phyloP scores from a whole-genome alignment of 1,140 invertebrate species.

The Microplitis demolitor region DNA sequence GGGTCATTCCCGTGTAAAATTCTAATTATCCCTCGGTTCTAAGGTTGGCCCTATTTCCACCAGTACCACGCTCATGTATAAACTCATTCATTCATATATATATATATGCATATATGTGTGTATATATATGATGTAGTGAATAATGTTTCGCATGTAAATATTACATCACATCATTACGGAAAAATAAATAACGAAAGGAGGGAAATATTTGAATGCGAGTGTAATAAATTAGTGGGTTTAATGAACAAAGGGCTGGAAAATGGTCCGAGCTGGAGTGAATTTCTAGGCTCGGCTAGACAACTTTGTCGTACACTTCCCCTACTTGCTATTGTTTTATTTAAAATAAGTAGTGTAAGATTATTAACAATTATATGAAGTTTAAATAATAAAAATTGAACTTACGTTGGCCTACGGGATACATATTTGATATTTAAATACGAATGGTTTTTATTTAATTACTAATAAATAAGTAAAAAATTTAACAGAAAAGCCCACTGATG shows the following conservation, averaged over 20 bases:
- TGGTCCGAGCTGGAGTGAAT: background rate
- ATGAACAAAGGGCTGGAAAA: slow-evolving; percentile 30
- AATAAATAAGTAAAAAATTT: slow-evolving; percentile 57
- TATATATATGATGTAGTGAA: background rate
- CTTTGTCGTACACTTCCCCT: slow-evolving; percentile 15
- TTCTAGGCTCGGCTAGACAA: slow-evolving; percentile 40
- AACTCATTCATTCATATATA: slow-evolving; percentile 1
- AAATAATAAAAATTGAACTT: slow-evolving; percentile 39
- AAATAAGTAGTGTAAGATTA: background rate
- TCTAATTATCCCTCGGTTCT: background rate
- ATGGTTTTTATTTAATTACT: slow-evolving; percentile 48
- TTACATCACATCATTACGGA: background rate
- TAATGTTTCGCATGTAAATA: slow-evolving; percentile 4
- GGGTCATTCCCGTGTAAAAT: slow-evolving; percentile 34
- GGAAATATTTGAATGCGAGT: background rate
- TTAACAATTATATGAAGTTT: background rate
- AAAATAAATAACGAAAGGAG: background rate
- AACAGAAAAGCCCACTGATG: slow-evolving; percentile 53
- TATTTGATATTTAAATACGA: slow-evolving; percentile 46
- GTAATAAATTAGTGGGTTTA: background rate
- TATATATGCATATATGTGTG: too few species aligned
- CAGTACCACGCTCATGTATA: too few species aligned
- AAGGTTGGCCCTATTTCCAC: background rate
- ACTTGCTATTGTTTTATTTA: slow-evolving; percentile 15
- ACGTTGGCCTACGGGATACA: slow-evolving; percentile 64